phyloP scores from a whole-genome alignment of 2,888 invertebrate species.

The Ectemnius cavifrons region DNA sequence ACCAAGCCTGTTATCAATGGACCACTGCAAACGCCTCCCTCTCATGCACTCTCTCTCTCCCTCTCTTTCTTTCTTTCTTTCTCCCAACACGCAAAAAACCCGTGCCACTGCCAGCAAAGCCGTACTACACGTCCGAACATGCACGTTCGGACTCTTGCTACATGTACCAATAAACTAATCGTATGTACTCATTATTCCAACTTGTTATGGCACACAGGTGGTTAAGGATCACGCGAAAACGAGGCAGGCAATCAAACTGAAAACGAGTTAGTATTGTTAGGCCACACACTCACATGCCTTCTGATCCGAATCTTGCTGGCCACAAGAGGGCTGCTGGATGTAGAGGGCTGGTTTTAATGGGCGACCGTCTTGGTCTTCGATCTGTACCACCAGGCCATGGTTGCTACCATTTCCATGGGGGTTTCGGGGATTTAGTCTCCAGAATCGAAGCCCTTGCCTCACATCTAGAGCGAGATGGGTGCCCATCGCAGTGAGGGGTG shows the following conservation, averaged over 20 bases:
- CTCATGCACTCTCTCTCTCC: background rate
- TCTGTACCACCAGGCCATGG: conserved; percentile 80
- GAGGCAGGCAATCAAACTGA: conserved; percentile 44
- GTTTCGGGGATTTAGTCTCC: conserved; percentile 64
- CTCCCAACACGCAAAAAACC: no score
- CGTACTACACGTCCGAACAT: no score
- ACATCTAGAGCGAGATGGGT: conserved; percentile 73
- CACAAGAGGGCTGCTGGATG: conserved; percentile 77
- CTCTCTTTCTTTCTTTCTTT: background rate
- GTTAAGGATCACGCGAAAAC: conserved; percentile 56
- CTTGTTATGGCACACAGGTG: conserved; percentile 56
- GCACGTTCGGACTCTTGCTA: no score
- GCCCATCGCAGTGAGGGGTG: conserved; percentile 67
- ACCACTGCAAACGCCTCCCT: background rate
- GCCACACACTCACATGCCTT: conserved; percentile 78
- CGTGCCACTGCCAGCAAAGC: no score
- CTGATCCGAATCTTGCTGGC: conserved; percentile 70
- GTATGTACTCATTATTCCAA: background rate
- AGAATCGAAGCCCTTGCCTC: conserved; percentile 69
- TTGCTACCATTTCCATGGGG: conserved; percentile 68
- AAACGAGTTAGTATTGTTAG: conserved; percentile 75
- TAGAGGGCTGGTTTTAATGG: conserved; percentile 79
- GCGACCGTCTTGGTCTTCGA: conserved; percentile 82
- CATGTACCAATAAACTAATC: background rate
- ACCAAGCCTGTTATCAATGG: conserved; percentile 5